A percentile compares a stretch with the other conserved stretches of the same genome.
phyloP scores from a whole-genome alignment of 2,797 vertebrate genomes.

The Thalassophryne amazonica region DNA sequence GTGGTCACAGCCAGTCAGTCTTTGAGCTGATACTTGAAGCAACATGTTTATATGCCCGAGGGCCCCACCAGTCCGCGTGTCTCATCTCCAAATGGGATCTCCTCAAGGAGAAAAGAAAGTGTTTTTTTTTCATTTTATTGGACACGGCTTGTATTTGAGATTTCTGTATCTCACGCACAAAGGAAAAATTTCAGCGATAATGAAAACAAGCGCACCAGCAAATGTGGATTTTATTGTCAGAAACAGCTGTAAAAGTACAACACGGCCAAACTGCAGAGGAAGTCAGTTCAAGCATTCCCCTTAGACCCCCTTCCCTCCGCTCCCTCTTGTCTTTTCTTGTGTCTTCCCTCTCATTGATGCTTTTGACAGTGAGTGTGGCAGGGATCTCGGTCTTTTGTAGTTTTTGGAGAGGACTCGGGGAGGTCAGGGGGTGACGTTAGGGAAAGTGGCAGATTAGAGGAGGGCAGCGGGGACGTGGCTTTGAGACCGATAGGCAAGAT shows the following conservation, averaged over 20 bases:
- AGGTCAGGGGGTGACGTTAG: slow-evolving; percentile 60
- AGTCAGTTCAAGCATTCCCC: slow-evolving; percentile 50
- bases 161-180: slow-evolving; percentile 42
- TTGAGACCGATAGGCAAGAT: slow-evolving; percentile 60
- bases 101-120: slow-evolving; percentile 19
- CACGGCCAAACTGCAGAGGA: slow-evolving; percentile 56
- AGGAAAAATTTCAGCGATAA: slow-evolving; percentile 51
- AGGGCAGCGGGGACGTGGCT: slow-evolving; percentile 48
- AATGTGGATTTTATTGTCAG: slow-evolving; percentile 40
- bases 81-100: slow-evolving; percentile 36
- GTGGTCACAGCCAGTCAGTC: background rate
- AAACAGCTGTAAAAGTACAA: slow-evolving; percentile 50
- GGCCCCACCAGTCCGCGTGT: slow-evolving; percentile 33
- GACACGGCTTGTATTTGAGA: slow-evolving; percentile 39
- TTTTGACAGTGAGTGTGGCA: slow-evolving; percentile 47
- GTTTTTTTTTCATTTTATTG: slow-evolving; percentile 46
- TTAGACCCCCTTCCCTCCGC: background rate
- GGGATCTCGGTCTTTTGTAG: slow-evolving; percentile 59
- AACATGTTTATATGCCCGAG: slow-evolving; percentile 51
- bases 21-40: slow-evolving; percentile 1
- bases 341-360: slow-evolving; percentile 53
- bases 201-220: slow-evolving; percentile 43
- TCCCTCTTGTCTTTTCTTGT: slow-evolving; percentile 8
- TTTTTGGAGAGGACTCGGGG: slow-evolving; percentile 43
- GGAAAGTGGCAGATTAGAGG: slow-evolving; percentile 70